phyloP scores from a whole-genome alignment of 1,140 invertebrate species.

The Anastrepha ludens region DNA sequence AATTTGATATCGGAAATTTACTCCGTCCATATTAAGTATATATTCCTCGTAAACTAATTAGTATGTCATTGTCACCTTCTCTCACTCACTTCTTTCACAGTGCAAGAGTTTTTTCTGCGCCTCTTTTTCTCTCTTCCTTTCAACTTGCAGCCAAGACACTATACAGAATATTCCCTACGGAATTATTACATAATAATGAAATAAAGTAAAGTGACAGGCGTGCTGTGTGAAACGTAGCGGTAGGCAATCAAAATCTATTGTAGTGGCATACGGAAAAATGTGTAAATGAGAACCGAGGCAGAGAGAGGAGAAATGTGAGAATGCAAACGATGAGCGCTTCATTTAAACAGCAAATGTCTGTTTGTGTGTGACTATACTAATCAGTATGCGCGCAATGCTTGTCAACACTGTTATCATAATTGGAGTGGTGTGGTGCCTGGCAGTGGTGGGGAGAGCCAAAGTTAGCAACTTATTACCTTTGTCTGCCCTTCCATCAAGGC shows the following conservation, averaged over 20 bases:
- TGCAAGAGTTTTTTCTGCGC: not conserved
- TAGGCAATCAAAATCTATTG: slow-evolving; percentile 14
- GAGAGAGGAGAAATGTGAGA: not conserved
- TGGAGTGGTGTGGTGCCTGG: slow-evolving; percentile 30
- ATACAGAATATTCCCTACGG: not conserved
- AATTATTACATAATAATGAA: slow-evolving; percentile 35
- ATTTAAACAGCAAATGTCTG: not conserved
- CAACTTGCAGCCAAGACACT: not conserved
- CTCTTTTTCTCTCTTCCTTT: not conserved
- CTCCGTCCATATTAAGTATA: too few species aligned
- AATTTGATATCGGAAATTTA: too few species aligned
- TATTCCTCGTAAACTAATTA: not conserved
- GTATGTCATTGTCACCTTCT: not conserved
- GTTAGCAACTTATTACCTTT: not conserved
- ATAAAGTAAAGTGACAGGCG: slow-evolving; percentile 6
- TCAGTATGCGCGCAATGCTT: slow-evolving; percentile 35
- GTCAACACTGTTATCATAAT: slow-evolving; percentile 27
- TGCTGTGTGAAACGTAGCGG: not conserved
- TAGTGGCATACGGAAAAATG: not conserved
- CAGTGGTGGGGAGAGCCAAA: slow-evolving; percentile 1
- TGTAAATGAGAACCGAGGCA: not conserved
- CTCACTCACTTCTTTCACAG: not conserved
- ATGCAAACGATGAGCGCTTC: not conserved
- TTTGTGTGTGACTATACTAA: not conserved
- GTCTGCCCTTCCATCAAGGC: not conserved